Conservation (phyloP, 2,797 vertebrate species). For the Sebastes kiyomatsui region DNA sequence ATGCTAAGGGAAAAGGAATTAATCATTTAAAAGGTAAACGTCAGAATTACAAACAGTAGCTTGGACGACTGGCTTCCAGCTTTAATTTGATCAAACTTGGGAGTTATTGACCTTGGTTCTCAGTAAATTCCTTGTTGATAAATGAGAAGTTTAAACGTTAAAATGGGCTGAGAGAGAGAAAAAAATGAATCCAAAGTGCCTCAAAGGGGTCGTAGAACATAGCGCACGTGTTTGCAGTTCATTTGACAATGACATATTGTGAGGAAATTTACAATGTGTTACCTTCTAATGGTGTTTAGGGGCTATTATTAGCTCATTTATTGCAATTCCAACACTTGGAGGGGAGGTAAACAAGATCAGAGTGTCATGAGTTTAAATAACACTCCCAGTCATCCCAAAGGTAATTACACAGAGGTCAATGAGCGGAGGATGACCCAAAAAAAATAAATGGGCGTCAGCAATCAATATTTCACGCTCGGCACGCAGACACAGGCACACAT, state of each 20-base stretch:
- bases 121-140: neutral
- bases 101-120: neutral
- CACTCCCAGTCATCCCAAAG: slow-evolving; percentile 62
- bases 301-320: slow-evolving; percentile 62
- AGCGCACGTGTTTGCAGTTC: slow-evolving; percentile 27
- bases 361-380: slow-evolving; percentile 69
- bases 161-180: neutral
- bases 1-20: slow-evolving; percentile 30
- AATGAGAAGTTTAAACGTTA: slow-evolving; percentile 6
- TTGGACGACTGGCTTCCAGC: slow-evolving; percentile 23
- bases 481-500: slow-evolving; percentile 12
- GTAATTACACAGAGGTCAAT: slow-evolving; percentile 79
- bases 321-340: slow-evolving; percentile 51
- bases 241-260: slow-evolving; percentile 42
- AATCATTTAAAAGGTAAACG: slow-evolving; percentile 42
- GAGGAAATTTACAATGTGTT: slow-evolving; percentile 26
- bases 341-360: slow-evolving; percentile 67
- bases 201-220: neutral
- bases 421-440: slow-evolving; percentile 68
- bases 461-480: slow-evolving; percentile 71
- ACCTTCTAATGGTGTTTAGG: slow-evolving; percentile 35
- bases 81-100: slow-evolving; percentile 29
- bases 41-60: slow-evolving; percentile 33
- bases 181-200: neutral
- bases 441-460: slow-evolving; percentile 64